phyloP scores from a whole-genome alignment of 2,113 vertebrate genomes.

The Beaufortia kweichowensis region DNA sequence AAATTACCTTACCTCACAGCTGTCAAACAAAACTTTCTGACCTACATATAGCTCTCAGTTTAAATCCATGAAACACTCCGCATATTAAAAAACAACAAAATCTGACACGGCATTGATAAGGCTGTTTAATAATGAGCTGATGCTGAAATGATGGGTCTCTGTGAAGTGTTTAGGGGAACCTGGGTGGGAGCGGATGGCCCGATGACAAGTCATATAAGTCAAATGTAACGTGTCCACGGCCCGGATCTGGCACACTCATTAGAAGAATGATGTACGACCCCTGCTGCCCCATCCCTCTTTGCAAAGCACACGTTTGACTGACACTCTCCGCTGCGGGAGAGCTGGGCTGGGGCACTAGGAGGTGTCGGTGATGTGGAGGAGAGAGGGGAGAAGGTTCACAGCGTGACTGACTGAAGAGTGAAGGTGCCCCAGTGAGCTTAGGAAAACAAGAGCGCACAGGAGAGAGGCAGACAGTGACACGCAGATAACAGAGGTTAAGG shows the following conservation, averaged over 20 bases:
- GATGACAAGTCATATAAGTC: slow-evolving; percentile 85
- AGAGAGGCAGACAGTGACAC: slow-evolving; percentile 66
- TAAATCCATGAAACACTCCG: not conserved
- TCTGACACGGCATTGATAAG: slow-evolving; percentile 17
- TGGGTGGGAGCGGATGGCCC: slow-evolving; percentile 68
- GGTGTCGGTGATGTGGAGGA: slow-evolving; percentile 36
- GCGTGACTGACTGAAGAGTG: slow-evolving; percentile 48
- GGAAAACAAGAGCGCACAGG: slow-evolving; percentile 63
- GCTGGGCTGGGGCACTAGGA: slow-evolving; percentile 19
- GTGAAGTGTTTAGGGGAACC: not conserved
- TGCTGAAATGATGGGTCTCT: slow-evolving; percentile 30
- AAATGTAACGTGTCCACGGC: slow-evolving; percentile 82
- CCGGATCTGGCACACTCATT: slow-evolving; percentile 74
- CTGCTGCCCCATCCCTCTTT: slow-evolving; percentile 65
- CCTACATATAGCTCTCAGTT: not conserved
- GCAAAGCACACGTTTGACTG: slow-evolving; percentile 25
- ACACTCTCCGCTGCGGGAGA: slow-evolving; percentile 21
- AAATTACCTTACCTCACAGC: not conserved
- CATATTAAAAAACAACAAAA: slow-evolving; percentile 27
- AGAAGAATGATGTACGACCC: slow-evolving; percentile 80
- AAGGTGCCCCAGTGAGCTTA: slow-evolving; percentile 60
- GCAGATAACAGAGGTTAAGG: slow-evolving; percentile 75
- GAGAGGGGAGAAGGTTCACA: slow-evolving; percentile 21
- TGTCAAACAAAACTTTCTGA: too few species aligned
- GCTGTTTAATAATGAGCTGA: slow-evolving; percentile 21